Conservation (phyloP, 2,113 vertebrate species). For the Ivindomyrus marchei region DNA sequence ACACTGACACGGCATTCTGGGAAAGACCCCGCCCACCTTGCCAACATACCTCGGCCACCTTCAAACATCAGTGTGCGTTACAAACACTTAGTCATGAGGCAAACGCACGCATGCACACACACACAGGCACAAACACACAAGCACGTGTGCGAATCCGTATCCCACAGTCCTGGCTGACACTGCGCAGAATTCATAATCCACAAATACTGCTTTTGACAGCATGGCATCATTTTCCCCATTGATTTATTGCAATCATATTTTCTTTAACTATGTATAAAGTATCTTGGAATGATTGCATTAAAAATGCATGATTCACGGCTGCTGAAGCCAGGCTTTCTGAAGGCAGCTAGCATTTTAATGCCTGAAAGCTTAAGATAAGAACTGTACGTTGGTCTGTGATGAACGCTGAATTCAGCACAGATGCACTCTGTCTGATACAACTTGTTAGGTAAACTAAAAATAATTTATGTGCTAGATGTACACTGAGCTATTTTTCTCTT, state of each 20-base stretch:
- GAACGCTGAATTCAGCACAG: neutral
- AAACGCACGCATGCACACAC: neutral
- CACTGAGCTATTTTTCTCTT: neutral
- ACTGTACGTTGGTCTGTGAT: neutral
- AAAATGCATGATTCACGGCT: neutral
- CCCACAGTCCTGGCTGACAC: neutral
- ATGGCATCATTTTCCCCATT: neutral
- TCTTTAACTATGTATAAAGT: neutral
- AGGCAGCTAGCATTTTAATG: neutral
- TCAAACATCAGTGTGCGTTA: neutral
- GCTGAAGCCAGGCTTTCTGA: neutral
- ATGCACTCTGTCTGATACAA: neutral
- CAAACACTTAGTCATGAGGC: neutral
- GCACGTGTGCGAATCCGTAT: neutral
- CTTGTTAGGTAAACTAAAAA: conserved; percentile 20
- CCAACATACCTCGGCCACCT: neutral
- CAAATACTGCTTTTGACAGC: neutral
- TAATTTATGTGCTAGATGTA: neutral
- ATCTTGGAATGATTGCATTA: neutral
- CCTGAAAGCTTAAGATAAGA: neutral
- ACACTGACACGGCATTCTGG: neutral
- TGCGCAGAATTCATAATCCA: neutral
- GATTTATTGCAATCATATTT: conserved; percentile 6
- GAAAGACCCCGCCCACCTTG: neutral
- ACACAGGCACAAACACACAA: neutral